Evolutionary conservation across 1,140 invertebrate species (phyloP), one percentile per base, ranked within the genome.

Genomic region (Cyrtorhinus lividipennis): DNA sequence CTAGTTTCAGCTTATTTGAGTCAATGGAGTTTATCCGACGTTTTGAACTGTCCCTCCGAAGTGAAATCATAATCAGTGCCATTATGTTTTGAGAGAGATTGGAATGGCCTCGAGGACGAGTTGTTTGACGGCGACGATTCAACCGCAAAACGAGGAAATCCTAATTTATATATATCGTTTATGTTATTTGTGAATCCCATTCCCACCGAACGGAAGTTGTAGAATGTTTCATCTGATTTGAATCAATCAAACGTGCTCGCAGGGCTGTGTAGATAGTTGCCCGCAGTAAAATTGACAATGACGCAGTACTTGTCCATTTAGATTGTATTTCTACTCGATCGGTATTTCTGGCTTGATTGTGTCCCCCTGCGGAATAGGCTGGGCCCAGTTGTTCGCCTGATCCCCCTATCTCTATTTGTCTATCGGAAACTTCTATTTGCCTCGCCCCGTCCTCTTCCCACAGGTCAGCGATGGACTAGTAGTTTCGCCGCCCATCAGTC

Each of bases 351-450:
- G 38, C 8, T 10, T 10, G n/a, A 10, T 8, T 5, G 10, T 53
- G 48, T 12, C 12, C 48, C 20, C 48, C 20, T 5, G 18, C 5
- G 8, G 48, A 53, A 10, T 53, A 8, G 48, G 5, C 48, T 22
- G 20, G 48, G 10, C 8, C 8, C 48, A 20, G 5, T 15, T 5
- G 20, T 5, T 15, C 18, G 48, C 20, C 8, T 20, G 10, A 3
- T 53, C 5, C 5, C 15, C 30, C 30, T 15, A 38, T 10, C 48
- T 15, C 48, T 53, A 53, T 53, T 53, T 53, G 48, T 53, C 48
- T 53, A 53, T 53, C 18, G 48, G 48, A 53, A 53, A 53, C 48
- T 53, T 53, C 48, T 53, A 53, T 53, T 53, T 53, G 48, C 38
- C 38, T 44, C 48, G 30, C 30, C 30, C 5, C 18, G 20, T 10